Evolutionary conservation across 2,113 vertebrate species (phyloP).

Genomic region (Ochotona curzoniae): DNA sequence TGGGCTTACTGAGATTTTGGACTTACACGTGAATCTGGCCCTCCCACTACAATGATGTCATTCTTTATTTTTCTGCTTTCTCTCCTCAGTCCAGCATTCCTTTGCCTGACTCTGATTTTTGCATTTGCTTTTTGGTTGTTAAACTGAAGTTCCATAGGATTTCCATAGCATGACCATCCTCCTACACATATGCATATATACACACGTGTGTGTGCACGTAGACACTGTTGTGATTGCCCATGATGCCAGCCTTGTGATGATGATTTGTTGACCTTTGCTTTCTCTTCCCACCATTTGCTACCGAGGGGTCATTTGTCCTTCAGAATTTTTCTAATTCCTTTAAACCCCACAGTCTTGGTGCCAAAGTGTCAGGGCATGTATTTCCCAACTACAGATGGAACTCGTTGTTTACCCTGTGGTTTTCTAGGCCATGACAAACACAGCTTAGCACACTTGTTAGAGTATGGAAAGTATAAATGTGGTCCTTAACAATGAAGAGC

Average conservation of each 20-base stretch:
- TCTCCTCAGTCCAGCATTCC: background rate
- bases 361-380: background rate
- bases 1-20: slow-evolving; percentile 37
- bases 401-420: background rate
- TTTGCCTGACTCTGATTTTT: slow-evolving; percentile 40
- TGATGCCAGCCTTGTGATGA: background rate
- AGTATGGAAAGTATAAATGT: slow-evolving; percentile 43
- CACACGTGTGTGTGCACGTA: too few relatives aligned
- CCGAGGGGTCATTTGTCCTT: slow-evolving; percentile 28
- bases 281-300: slow-evolving; percentile 35
- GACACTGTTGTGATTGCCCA: background rate
- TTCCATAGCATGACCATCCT: background rate
- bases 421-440: background rate
- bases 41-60: background rate
- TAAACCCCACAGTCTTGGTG: background rate
- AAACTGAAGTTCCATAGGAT: background rate
- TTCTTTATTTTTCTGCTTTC: slow-evolving; percentile 54
- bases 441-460: background rate
- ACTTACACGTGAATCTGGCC: background rate
- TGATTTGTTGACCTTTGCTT: slow-evolving; percentile 27
- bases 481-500: slow-evolving; percentile 20
- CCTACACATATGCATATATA: background rate
- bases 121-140: slow-evolving; percentile 50
- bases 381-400: slow-evolving; percentile 35
- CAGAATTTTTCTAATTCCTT: slow-evolving; percentile 48